Conservation (phyloP, 2,888 invertebrate species). For the Drosophila parthenogenetica region DNA sequence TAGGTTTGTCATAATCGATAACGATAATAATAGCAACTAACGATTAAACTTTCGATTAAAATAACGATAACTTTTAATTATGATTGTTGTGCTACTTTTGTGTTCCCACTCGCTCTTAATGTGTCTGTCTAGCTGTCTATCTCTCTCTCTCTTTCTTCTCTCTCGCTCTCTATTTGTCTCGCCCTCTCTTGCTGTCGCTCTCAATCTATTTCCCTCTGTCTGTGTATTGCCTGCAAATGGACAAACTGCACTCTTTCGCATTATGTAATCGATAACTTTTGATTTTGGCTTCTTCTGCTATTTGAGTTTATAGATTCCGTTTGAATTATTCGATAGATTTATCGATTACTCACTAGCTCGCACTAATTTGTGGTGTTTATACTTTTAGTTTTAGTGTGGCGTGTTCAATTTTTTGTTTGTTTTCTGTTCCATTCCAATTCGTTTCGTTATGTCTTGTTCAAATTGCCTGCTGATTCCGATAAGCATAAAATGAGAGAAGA, state of each 20-base stretch:
- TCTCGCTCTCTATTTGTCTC: constrained; percentile 9
- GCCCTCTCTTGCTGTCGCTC: constrained; percentile 5
- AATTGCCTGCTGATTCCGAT: constrained; percentile 30
- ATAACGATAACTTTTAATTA: constrained; percentile 48
- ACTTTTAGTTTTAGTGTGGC: constrained; percentile 43
- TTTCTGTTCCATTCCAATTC: constrained; percentile 32
- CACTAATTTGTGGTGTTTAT: constrained; percentile 81
- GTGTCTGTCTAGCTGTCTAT: constrained; percentile 9
- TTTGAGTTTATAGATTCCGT: constrained; percentile 18
- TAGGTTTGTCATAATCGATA: constrained; percentile 48
- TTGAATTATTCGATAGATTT: constrained; percentile 27
- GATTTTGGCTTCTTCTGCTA: constrained; percentile 3
- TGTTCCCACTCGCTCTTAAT: constrained; percentile 34
- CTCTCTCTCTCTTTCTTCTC: constrained; percentile 10
- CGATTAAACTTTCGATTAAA: constrained; percentile 16
- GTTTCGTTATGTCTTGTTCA: constrained; percentile 22
- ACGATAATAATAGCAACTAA: constrained; percentile 36
- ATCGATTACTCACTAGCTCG: constrained; percentile 56
- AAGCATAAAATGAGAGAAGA: not conserved
- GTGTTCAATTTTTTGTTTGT: constrained; percentile 4
- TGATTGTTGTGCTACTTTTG: constrained; percentile 57
- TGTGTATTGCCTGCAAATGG: constrained; percentile 26
- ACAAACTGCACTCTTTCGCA: constrained; percentile 21
- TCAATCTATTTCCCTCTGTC: constrained; percentile 18
- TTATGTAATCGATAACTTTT: constrained; percentile 22